Conservation (phyloP, 2,113 vertebrate species). For the Gallinago paraguaiae region DNA sequence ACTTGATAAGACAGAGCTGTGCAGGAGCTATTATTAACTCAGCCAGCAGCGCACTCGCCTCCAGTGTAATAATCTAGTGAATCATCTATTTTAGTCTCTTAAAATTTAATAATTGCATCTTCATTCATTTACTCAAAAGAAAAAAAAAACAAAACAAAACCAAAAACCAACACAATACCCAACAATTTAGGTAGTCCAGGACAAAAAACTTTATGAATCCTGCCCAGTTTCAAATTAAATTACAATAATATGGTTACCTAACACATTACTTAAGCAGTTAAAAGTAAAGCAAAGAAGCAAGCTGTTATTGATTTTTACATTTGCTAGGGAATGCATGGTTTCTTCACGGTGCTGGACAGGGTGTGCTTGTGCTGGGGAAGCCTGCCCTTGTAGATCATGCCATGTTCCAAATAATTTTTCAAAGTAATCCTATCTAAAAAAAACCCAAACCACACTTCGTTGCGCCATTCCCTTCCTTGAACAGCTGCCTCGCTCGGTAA, state of each 20-base stretch:
- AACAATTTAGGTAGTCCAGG: background rate
- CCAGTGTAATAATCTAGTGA: background rate
- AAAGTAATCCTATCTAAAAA: background rate
- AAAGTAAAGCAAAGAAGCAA: background rate
- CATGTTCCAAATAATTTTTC: background rate
- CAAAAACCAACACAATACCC: background rate
- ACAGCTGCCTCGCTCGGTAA: too few species aligned
- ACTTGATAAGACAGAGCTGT: background rate
- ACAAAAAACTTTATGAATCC: background rate
- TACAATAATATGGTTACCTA: background rate
- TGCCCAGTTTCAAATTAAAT: background rate
- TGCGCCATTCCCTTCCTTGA: background rate
- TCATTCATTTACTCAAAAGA: background rate
- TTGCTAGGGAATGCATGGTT: fast-evolving
- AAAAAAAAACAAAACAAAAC: background rate
- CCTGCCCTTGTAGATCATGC: background rate
- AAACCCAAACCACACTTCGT: fast-evolving
- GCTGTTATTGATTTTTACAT: fast-evolving
- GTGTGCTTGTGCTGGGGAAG: background rate
- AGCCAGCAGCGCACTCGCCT: background rate
- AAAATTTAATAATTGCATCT: background rate
- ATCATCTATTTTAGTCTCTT: background rate
- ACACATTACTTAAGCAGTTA: background rate
- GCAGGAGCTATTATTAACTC: background rate
- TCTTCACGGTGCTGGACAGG: fast-evolving